Evolutionary conservation across 2,113 vertebrate genomes (phyloP), one percentile per base, ranked within the genome.

Genomic region (Baryphthengus martii): DNA sequence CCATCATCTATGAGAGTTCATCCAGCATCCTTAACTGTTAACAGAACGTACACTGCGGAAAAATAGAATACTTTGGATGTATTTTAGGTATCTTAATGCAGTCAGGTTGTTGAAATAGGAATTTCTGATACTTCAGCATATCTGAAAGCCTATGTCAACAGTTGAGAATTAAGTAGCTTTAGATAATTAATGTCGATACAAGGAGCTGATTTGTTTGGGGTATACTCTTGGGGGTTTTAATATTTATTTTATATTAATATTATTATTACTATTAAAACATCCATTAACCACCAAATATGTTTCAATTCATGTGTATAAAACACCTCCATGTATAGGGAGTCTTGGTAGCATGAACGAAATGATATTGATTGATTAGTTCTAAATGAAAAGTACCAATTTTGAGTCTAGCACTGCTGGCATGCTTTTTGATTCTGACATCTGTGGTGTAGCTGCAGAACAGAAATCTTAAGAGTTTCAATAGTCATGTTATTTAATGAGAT

Each of bases 271-370:
- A 21, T 14, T 44, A 45, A 45, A 45, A 55, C 5, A 33, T 13
- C 16, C 20, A 16, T 77, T 72, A 68, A 72, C 26, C 11, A 81
- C 20, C 13, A 58, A 17, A 7, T 39, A 39, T 0, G 0, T 44
- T 47, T 37, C 63, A 90, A 20, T 26, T 82, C 3, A 16, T 50
- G 18, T 66, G 13, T 19, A 15, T 24, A 16, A 8, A 23, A 16
- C 42, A 73, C 2, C 4, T 23, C 17, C 2, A 9, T 28, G 7
- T n/a, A 28, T 4, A 37, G 12, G n/a, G 8, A 9, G 3, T 25
- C 44, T 59, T 83, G 61, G 20, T 59, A 72, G 8, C 2, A 8
- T 28, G n/a, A 73, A 63, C 53, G 25, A 85, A 65, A 85, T 59
- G 0, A 29, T 71, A 45, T 10, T 13, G 23, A 52, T 81, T 53